These are phyloP conservation scores for Synergus gifuensis DNA, from an alignment of 2,888 invertebrate genomes.

Conservation along the genomic window DNA sequence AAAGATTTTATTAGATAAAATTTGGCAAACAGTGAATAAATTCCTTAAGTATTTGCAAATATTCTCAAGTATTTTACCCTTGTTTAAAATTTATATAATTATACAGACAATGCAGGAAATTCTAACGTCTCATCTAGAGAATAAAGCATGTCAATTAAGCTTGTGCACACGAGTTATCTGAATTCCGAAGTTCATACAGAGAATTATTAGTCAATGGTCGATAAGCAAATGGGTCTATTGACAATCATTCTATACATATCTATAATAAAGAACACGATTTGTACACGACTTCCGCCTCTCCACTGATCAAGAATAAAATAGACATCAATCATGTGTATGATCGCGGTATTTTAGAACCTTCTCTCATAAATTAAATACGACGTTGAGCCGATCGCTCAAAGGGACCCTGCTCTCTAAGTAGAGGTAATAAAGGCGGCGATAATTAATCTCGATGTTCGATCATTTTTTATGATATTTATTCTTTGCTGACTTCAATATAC, in stretches of 20 bases:
- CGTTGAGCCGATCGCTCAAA: conserved; percentile 53
- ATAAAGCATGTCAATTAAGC: neutral
- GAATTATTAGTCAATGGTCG: conserved; percentile 54
- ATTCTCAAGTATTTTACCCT: too few relatives aligned
- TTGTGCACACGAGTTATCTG: conserved; percentile 37
- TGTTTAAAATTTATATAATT: neutral
- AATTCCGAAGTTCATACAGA: conserved; percentile 47
- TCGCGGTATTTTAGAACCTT: conserved; percentile 57
- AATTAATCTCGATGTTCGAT: conserved; percentile 56
- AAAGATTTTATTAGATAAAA: neutral
- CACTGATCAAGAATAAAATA: conserved; percentile 61
- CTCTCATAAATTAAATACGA: conserved; percentile 58
- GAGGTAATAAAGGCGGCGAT: conserved; percentile 53
- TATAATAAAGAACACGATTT: conserved; percentile 45
- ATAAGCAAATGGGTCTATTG: conserved; percentile 55
- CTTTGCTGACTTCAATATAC: neutral
- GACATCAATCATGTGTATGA: conserved; percentile 64
- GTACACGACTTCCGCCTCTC: conserved; percentile 55
- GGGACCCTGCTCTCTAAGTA: conserved; percentile 52
- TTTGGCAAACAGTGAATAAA: too few relatives aligned
- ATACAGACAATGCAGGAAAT: neutral
- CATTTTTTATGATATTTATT: neutral
- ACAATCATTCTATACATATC: conserved; percentile 33
- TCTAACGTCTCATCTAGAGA: neutral
- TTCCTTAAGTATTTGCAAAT: too few relatives aligned